Evolutionary conservation across 2,797 vertebrate genomes (phyloP), one percentile per base, ranked within the genome.

Genomic region (Paedocypris micromegethes): DNA sequence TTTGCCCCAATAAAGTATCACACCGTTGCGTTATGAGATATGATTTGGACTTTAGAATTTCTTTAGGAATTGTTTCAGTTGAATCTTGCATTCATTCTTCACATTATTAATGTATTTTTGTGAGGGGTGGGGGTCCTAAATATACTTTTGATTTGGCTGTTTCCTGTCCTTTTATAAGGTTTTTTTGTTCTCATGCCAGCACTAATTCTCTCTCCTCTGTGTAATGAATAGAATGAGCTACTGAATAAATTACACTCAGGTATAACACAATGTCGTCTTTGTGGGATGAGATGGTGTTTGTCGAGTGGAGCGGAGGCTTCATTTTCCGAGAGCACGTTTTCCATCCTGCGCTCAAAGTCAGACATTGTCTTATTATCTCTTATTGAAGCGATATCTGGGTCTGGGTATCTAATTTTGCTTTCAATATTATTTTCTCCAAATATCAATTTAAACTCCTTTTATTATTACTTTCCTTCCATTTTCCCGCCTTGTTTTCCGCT

Each of bases 301-400:
- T 48, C 42, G 23, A 55, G 58, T 65, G 46, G 52, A 62, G 70
- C 60, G 5, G 53, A 23, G n/a, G 51, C 44, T 65, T 46, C 50
- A 7, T 62, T 58, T 68, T 42, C 58, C 6, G 7, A 56, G 43
- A 69, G 57, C 72, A 54, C 66, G 77, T 83, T 85, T 84, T 83
- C 78, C 74, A 83, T 83, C 81, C 80, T 72, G 78, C 74, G 75
- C 76, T 75, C 75, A 72, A 74, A 64, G 74, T 79, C 64, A 79
- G 82, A 79, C 82, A 77, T 80, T 88, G 86, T 85, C 80, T 78
- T 80, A 84, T 88, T 83, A 86, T 82, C 80, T 78, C 83, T 89
- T 86, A 86, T 88, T 86, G 82, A 88, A 88, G 82, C 75, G 84
- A 84, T 82, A 81, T 80, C 75, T 72, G 76, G 77, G 79, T 80